Base-by-base conservation (phyloP, 2,888 invertebrate species). In the Pharmacophagus antenor region DNA sequence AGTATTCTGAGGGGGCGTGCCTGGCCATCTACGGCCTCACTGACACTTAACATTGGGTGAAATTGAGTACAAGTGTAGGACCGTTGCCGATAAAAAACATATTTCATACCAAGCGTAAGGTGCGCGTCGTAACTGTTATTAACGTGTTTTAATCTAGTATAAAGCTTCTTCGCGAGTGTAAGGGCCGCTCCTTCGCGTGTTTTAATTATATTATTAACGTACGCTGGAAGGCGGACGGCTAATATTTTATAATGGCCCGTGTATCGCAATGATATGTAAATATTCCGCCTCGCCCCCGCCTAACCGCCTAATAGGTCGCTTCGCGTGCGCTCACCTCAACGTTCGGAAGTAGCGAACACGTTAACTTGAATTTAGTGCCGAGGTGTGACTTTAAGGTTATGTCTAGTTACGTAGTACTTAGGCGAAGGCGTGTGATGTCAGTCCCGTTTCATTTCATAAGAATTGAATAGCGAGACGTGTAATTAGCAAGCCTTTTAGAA, bases 251-350 rank as follows among this genome's bases (percentile, higher is more conserved):
- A 86, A 89, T 88, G 84, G 86, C 74, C 70, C 70, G 78, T 79
- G 83, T 86, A 88, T 86, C 83, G 86, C 90, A 87, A 90, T 88
- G 89, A 89, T 89, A 90, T 90, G 89, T 90, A 89, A 90, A 90
- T 90, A 89, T 85, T 77, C 80, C 61, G 82, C 80, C 88, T 80
- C 86, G 71, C 88, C 88, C 82, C 72, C 64, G 69, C 77, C 82
- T 82, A 84, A 84, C 72, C 64, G 69, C 77, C 82, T 82, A 84
- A 84, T 85, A 84, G 79, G 63, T 73, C 71, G 70, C 67, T 77
- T 85, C 70, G 89, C 89, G 88, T 88, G 88, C 80, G 85, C 82
- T 82, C 74, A 76, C 85, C 83, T 79, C 85, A 85, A 87, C 71
- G 65, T 88, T 88, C 85, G 82, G 85, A 84, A 80, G 82, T 82